Conservation (phyloP, 2,113 vertebrate genomes). For the Daphoenositta chrysoptera region DNA sequence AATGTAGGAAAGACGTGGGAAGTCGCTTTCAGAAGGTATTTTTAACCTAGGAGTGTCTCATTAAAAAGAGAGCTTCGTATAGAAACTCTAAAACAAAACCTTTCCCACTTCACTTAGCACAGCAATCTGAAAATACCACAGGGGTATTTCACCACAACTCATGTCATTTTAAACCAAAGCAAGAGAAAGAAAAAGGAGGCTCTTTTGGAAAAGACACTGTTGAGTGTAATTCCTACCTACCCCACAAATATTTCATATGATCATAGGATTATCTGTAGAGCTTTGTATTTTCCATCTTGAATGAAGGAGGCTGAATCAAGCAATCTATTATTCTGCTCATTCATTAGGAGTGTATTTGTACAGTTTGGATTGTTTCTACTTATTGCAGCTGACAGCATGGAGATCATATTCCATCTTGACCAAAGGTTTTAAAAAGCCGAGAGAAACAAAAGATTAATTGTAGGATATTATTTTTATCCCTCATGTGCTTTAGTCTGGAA, state of each 20-base stretch:
- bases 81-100: not conserved
- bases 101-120: not conserved
- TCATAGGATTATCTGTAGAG: not conserved
- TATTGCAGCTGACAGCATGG: not conserved
- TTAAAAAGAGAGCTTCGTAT: not conserved
- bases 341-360: not conserved
- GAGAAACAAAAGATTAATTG: not conserved
- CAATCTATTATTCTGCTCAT: not conserved
- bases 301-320: not conserved
- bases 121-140: not conserved
- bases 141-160: not conserved
- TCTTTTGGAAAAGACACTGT: not conserved
- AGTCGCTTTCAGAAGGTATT: slow-evolving; percentile 1
- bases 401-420: not conserved
- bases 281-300: not conserved
- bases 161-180: not conserved
- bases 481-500: not conserved
- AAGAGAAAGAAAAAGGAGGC: not conserved
- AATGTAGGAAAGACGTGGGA: slow-evolving; percentile 5
- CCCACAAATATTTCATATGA: not conserved
- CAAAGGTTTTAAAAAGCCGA: not conserved
- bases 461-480: slow-evolving; percentile 14
- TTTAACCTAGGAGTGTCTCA: slow-evolving; percentile 33
- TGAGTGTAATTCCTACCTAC: not conserved
- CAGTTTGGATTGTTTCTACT: not conserved